Evolutionary conservation across 2,113 vertebrate species (phyloP).

Genomic region (Cinclus mexicanus): DNA sequence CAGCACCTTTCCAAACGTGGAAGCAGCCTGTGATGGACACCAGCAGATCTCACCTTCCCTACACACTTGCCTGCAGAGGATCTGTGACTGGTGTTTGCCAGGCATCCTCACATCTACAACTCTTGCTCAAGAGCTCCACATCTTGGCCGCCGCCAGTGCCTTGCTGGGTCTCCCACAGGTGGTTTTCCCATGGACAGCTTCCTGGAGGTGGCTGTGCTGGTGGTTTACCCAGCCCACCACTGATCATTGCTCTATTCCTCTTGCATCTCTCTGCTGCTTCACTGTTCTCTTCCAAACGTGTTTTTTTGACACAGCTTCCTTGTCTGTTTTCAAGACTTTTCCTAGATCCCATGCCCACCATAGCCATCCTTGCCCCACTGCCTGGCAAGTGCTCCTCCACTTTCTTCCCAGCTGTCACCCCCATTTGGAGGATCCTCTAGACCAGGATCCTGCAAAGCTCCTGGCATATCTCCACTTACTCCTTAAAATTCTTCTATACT

Average conservation of each 20-base stretch:
- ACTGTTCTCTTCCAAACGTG: fast-evolving
- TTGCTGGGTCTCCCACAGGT: neutral
- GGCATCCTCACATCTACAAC: neutral
- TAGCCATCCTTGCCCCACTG: neutral
- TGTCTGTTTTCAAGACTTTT: neutral
- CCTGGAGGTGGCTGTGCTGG: neutral
- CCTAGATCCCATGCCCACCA: neutral
- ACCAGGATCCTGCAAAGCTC: neutral
- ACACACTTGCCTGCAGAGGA: fast-evolving
- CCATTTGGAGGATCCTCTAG: neutral
- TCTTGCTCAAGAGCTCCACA: neutral
- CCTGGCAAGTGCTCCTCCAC: fast-evolving
- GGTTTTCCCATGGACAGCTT: neutral
- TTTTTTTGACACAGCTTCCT: neutral
- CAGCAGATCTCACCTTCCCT: neutral
- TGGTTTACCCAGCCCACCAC: neutral
- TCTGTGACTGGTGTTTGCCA: fast-evolving
- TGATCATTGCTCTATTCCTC: fast-evolving
- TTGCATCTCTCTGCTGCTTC: neutral
- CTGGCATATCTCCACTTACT: neutral
- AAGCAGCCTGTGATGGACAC: fast-evolving
- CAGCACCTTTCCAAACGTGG: neutral
- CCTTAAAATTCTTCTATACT: neutral
- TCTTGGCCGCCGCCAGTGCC: neutral
- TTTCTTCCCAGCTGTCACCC: neutral